These are phyloP conservation scores for Botia almorhae DNA, from an alignment of 2,797 vertebrate genomes.

Conservation along the genomic window DNA sequence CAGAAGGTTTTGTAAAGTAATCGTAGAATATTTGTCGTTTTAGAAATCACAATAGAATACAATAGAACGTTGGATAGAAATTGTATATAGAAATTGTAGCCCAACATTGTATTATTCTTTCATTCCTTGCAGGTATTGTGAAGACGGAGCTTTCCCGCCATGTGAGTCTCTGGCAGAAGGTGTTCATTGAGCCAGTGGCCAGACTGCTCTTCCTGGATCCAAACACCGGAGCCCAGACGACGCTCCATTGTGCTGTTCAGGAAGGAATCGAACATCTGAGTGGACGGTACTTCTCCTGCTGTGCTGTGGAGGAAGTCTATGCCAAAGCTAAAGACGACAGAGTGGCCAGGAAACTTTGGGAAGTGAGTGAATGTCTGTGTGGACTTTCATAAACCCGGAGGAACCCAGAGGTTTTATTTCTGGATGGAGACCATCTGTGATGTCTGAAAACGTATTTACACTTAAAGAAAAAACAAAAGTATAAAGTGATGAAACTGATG, in stretches of 20 bases:
- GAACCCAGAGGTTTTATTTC: constrained; percentile 9
- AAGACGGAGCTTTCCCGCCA: constrained; percentile 74
- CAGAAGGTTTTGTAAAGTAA: no score
- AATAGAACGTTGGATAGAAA: no score
- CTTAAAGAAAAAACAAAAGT: neutral
- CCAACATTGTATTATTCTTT: neutral
- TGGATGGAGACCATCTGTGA: neutral
- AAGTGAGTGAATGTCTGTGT: constrained; percentile 75
- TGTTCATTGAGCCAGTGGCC: constrained; percentile 74
- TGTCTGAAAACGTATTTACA: neutral
- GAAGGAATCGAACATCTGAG: constrained; percentile 76
- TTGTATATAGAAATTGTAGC: no score
- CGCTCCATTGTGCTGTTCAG: constrained; percentile 77
- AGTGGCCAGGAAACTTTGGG: constrained; percentile 75
- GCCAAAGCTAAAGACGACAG: constrained; percentile 65
- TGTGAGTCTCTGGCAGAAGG: constrained; percentile 75
- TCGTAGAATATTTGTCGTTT: no score
- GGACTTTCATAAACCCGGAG: constrained; percentile 59
- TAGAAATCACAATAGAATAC: no score
- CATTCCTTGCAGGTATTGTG: constrained; percentile 68
- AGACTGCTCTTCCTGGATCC: constrained; percentile 75
- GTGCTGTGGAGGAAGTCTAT: constrained; percentile 62
- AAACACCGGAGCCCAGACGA: constrained; percentile 75
- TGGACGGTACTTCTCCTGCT: constrained; percentile 76
- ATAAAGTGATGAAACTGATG: constrained; percentile 3